Evolutionary conservation across 2,797 vertebrate genomes (phyloP), one percentile per base, ranked within the genome.

Genomic region (Ptychadena robeensis): DNA sequence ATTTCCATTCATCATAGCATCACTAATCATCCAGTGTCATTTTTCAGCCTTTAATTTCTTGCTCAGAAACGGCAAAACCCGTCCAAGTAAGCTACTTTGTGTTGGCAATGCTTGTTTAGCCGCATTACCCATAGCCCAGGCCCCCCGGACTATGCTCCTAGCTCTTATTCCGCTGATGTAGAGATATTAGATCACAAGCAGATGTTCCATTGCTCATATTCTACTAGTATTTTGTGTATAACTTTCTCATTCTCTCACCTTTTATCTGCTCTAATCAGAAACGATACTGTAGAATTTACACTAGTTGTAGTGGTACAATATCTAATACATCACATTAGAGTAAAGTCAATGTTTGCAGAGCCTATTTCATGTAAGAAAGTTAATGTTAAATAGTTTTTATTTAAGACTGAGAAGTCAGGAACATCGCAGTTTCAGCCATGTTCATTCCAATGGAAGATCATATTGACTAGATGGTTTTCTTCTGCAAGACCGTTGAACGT

Each of bases 41-140:
- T 80, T 84, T 84, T 15, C 82, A 84, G 82, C 70, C 53, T 80
- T 80, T 68, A 61, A 57, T 73, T 75, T 84, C 82, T 80, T 84
- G 35, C 74, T 75, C 77, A 67, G 77, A 74, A 69, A 70, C 31
- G 77, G 70, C 82, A 40, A 59, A 44, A 32, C 63, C 48, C 37
- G 22, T 40, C 8, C 77, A 80, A 80, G 82, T 84, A 84, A 84
- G 82, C 76, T 37, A 69, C 34, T 67, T 22, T 80, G 30, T 84
- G 27, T 65, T 83, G 68, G 44, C 70, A 40, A 28, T 38, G 40
- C 61, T 74, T 44, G 38, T 48, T 25, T 79, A 73, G 72, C 63
- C 9, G 76, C 76, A 63, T 57, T 28, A 28, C 76, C 77, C 40
- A 57, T 84, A 79, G 82, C 69, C 32, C 31, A 53, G 28, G 61